Base-by-base conservation (phyloP, 2,888 invertebrate genomes). In the Beris morrisii region DNA sequence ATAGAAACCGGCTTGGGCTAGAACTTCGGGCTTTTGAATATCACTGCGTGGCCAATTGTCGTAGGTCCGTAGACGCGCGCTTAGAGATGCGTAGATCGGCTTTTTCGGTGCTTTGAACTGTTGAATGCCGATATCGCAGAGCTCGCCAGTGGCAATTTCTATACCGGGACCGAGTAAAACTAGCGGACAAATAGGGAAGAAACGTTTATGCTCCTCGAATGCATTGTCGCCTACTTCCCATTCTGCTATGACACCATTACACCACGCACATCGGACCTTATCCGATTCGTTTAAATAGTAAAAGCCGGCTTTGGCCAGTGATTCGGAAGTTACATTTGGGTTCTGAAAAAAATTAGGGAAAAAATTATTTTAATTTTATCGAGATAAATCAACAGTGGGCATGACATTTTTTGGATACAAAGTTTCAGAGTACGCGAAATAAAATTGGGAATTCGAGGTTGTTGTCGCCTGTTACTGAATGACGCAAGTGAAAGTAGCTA, bases 1-100 rank as follows among this genome's bases (percentile, higher is more conserved):
- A 78, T 90, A 96, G 80, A 97, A 94, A 4, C 96, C 96, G 22
- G 96, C 94, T 65, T 89, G 88, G 0, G 95, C 90, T 65, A 97
- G 80, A 7, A 87, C 83, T 68, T 88, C 85, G 0, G 94, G 92
- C 1, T 86, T 87, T 79, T 94, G 94, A 28, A 87, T 85, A 22
- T 90, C 83, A 67, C 86, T 82, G 4, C 85, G 83, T 0, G 94
- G 92, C 95, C 95, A 96, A 66, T 83, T 81, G n/a, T 75, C 76
- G 78, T 88, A 95, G 3, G 91, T 88, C 45, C 85, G 83, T 48
- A 92, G 76, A 38, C 95, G 83, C 2, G 87, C 82, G 67, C 91
- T 89, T 7, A 88, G 79, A 0, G 90, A 88, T 1, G 89, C 85
- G 76, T 85, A 87, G 71, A 86, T 84, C 0, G 88, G 85, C 74